phyloP scores from a whole-genome alignment of 2,113 vertebrate genomes.

The Scartelaos histophorus region DNA sequence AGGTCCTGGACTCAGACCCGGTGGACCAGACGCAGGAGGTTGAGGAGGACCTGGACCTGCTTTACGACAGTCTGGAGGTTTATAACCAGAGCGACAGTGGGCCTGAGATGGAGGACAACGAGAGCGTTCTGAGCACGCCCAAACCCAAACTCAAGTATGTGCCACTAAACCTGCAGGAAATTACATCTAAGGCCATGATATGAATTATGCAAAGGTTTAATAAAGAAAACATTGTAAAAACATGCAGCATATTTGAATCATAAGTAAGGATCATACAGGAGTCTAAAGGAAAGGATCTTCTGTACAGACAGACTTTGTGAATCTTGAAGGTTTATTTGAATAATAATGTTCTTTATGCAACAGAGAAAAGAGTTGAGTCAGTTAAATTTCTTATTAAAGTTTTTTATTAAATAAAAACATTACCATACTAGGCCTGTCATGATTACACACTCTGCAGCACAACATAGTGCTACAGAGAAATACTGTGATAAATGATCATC shows the following conservation, averaged over 20 bases:
- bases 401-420: background rate
- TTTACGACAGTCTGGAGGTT: slow-evolving; percentile 80
- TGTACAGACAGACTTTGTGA: background rate
- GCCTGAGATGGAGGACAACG: slow-evolving; percentile 80
- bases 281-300: background rate
- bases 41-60: slow-evolving; percentile 80
- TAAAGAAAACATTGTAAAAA: background rate
- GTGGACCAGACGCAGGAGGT: slow-evolving; percentile 81
- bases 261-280: background rate
- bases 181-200: background rate
- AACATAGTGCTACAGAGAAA: too few species aligned
- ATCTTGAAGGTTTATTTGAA: background rate
- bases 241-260: too few species aligned
- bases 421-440: background rate
- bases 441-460: too few species aligned
- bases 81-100: slow-evolving; percentile 83
- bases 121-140: slow-evolving; percentile 80
- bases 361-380: background rate
- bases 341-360: background rate
- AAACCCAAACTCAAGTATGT: slow-evolving; percentile 81
- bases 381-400: too few species aligned
- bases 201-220: background rate
- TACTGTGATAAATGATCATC: too few species aligned
- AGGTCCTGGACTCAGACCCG: slow-evolving; percentile 82
- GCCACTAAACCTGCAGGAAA: background rate